Percentiles rank a stretch among this genome's conserved stretches.
Evolutionary conservation across 2,113 vertebrate genomes (phyloP).

Genomic region (Probosciger aterrimus): DNA sequence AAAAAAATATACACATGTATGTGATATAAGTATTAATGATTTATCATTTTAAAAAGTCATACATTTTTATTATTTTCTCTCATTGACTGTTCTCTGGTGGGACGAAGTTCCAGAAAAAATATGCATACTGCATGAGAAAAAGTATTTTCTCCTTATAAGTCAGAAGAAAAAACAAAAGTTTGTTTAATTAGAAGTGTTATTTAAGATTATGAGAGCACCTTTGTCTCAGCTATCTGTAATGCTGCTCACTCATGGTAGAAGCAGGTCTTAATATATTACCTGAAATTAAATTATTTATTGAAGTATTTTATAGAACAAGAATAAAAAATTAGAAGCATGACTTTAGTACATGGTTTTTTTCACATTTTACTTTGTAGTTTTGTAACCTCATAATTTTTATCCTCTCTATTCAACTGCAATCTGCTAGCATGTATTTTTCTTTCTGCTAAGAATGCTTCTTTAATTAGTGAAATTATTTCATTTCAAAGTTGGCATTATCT

Average conservation of each 20-base stretch:
- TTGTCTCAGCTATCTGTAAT: neutral
- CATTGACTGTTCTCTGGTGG: neutral
- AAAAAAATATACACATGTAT: accelerated
- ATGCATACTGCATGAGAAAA: neutral
- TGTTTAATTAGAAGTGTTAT: neutral
- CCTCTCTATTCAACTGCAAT: neutral
- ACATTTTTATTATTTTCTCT: neutral
- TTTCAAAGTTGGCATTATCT: neutral
- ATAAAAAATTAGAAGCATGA: neutral
- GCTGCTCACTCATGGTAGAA: neutral
- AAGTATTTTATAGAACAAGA: neutral
- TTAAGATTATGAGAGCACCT: neutral
- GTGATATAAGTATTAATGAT: neutral
- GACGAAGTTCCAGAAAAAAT: neutral
- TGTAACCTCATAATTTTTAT: neutral
- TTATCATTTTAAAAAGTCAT: neutral
- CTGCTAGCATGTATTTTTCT: neutral
- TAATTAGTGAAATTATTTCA: constrained; percentile 14
- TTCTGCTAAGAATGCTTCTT: neutral
- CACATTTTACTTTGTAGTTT: neutral
- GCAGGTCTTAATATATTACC: neutral
- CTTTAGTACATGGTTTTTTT: neutral
- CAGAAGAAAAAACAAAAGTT: neutral
- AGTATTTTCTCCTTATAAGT: neutral
- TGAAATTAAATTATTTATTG: neutral